Percentiles rank a stretch among this genome's conserved stretches.
Conservation (phyloP, 2,113 vertebrate genomes). For the Pseudopodoces humilis region DNA sequence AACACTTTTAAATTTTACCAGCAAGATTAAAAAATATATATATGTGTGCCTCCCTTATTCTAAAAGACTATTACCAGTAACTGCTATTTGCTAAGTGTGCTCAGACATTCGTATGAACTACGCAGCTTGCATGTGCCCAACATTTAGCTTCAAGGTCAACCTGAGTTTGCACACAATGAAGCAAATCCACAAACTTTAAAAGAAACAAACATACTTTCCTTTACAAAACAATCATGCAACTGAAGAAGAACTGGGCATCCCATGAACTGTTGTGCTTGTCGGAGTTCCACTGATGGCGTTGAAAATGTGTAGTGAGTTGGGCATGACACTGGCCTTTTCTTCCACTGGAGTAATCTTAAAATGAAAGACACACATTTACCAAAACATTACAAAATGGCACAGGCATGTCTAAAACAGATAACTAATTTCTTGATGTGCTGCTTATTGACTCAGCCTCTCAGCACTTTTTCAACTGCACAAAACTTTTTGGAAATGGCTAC, state of each 20-base stretch:
- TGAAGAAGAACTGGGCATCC: constrained; percentile 93
- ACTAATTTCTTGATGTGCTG: background rate
- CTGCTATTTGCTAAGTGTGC: constrained; percentile 50
- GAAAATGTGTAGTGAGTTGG: constrained; percentile 96
- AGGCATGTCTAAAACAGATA: background rate
- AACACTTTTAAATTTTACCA: constrained; percentile 68
- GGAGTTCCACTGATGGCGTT: constrained; percentile 98
- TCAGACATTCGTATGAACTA: background rate
- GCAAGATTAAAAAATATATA: constrained; percentile 60
- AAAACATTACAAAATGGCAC: background rate
- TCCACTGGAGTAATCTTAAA: constrained; percentile 88
- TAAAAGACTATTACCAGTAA: constrained; percentile 53
- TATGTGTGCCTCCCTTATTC: constrained; percentile 33
- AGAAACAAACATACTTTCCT: background rate
- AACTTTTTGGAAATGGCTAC: background rate
- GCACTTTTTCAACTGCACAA: background rate
- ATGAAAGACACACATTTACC: background rate
- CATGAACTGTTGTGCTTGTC: constrained; percentile 90
- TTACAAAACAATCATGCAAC: constrained; percentile 81
- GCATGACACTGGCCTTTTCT: constrained; percentile 89
- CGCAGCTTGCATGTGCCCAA: constrained; percentile 34
- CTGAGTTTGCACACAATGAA: constrained; percentile 74
- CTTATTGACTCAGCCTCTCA: background rate
- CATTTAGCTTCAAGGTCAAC: constrained; percentile 69
- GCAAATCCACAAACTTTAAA: constrained; percentile 17